phyloP scores from a whole-genome alignment of 2,113 vertebrate species.

The Triplophysa rosa region DNA sequence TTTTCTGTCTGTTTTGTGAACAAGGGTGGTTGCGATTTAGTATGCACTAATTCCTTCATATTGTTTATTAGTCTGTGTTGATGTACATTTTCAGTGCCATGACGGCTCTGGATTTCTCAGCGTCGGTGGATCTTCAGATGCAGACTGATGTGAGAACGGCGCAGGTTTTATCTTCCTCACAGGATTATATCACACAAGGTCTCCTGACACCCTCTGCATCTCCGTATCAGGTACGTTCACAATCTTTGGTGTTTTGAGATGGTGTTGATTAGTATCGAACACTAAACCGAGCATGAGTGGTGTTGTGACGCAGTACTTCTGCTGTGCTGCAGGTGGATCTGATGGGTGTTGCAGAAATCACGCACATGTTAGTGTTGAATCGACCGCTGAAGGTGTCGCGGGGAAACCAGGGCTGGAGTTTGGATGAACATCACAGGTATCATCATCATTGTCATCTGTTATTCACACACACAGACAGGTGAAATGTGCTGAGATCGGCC shows the following conservation, averaged over 20 bases:
- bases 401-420: slow-evolving; percentile 73
- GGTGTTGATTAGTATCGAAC: no score
- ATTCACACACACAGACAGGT: background rate
- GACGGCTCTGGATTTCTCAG: slow-evolving; percentile 81
- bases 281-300: no score
- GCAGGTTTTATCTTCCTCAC: slow-evolving; percentile 71
- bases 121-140: slow-evolving; percentile 76
- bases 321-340: slow-evolving; percentile 76
- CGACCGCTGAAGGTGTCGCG: slow-evolving; percentile 68
- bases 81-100: slow-evolving; percentile 59
- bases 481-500: no score
- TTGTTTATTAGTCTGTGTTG: background rate
- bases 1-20: no score
- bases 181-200: slow-evolving; percentile 72
- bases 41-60: no score
- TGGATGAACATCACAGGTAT: slow-evolving; percentile 54
- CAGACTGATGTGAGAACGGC: slow-evolving; percentile 64
- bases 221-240: slow-evolving; percentile 77
- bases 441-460: background rate
- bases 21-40: no score
- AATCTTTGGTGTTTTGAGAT: background rate
- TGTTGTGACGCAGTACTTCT: background rate
- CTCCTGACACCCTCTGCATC: slow-evolving; percentile 71
- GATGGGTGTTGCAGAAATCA: slow-evolving; percentile 80
- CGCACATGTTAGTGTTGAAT: slow-evolving; percentile 79